Percentiles rank a stretch among this genome's conserved stretches.
Conservation (phyloP, 2,888 invertebrate genomes). For the Trichogramma evanescens region DNA sequence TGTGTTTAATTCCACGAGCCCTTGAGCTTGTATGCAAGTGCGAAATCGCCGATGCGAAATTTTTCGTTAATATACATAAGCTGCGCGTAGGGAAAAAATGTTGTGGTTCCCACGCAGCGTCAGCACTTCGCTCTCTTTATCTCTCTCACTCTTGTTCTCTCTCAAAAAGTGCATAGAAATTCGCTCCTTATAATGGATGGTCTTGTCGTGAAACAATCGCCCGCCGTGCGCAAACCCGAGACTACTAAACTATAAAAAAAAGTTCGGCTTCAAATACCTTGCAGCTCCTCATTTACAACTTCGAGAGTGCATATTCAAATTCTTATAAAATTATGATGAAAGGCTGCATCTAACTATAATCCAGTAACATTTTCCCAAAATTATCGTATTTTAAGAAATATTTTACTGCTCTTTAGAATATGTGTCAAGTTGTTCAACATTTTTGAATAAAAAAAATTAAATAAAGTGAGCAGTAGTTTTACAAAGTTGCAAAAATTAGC, state of each 20-base stretch:
- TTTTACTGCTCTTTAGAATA: no score
- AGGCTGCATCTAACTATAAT: neutral
- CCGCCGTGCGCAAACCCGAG: neutral
- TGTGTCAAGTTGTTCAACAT: no score
- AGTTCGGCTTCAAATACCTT: neutral
- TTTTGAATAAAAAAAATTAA: no score
- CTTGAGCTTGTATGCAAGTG: no score
- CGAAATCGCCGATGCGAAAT: no score
- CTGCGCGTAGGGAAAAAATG: constrained; percentile 4
- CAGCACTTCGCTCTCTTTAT: neutral
- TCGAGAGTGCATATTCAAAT: constrained; percentile 38
- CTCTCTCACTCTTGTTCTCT: no score
- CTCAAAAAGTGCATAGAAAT: constrained; percentile 15
- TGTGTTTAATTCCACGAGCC: no score
- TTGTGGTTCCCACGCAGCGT: constrained; percentile 15
- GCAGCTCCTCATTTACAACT: neutral
- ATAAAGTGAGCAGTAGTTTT: no score
- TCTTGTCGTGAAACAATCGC: constrained; percentile 7
- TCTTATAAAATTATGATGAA: constrained; percentile 38
- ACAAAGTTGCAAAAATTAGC: no score
- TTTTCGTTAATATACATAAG: neutral
- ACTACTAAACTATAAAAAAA: constrained; percentile 27
- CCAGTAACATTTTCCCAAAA: no score
- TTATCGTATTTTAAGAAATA: no score
- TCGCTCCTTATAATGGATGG: constrained; percentile 17